These are phyloP conservation scores for Eupeodes corollae DNA, from an alignment of 1,140 invertebrate genomes.

Conservation along the genomic window DNA sequence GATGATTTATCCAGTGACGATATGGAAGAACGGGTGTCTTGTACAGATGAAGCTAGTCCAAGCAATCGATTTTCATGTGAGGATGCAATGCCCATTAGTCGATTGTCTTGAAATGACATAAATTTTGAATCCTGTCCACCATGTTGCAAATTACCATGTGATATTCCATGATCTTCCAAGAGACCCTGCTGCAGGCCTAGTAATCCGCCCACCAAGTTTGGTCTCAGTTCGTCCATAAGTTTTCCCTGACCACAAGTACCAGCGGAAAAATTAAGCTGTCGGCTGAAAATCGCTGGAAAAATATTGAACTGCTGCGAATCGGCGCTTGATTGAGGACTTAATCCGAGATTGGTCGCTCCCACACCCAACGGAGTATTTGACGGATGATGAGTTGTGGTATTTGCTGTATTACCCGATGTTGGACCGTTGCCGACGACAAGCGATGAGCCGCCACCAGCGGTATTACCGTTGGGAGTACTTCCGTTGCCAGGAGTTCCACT, in stretches of 20 bases:
- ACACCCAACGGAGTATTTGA: background rate
- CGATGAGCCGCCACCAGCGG: constrained; percentile 6
- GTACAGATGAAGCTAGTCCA: constrained; percentile 30
- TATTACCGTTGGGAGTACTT: constrained; percentile 3
- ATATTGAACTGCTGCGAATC: constrained; percentile 75
- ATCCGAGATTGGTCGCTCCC: constrained; percentile 39
- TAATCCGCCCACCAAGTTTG: constrained; percentile 63
- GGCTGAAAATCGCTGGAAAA: constrained; percentile 76
- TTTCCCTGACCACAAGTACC: constrained; percentile 50
- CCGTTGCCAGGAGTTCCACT: constrained; percentile 16
- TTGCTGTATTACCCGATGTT: constrained; percentile 21
- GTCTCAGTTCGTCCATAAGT: constrained; percentile 68
- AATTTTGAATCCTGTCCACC: constrained; percentile 36
- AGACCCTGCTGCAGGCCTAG: constrained; percentile 59
- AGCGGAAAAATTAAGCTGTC: constrained; percentile 70
- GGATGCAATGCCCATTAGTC: constrained; percentile 37
- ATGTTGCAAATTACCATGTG: constrained; percentile 39
- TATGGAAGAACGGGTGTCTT: constrained; percentile 37
- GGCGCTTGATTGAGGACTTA: constrained; percentile 43
- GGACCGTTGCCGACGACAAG: constrained; percentile 1
- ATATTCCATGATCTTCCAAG: constrained; percentile 62
- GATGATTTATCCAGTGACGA: constrained; percentile 40
- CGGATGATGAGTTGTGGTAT: constrained; percentile 4
- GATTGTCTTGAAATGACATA: constrained; percentile 42
- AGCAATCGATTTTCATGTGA: constrained; percentile 38